Evolutionary conservation across 2,113 vertebrate genomes (phyloP), one percentile per base, ranked within the genome.

Genomic region (Laticauda colubrina): DNA sequence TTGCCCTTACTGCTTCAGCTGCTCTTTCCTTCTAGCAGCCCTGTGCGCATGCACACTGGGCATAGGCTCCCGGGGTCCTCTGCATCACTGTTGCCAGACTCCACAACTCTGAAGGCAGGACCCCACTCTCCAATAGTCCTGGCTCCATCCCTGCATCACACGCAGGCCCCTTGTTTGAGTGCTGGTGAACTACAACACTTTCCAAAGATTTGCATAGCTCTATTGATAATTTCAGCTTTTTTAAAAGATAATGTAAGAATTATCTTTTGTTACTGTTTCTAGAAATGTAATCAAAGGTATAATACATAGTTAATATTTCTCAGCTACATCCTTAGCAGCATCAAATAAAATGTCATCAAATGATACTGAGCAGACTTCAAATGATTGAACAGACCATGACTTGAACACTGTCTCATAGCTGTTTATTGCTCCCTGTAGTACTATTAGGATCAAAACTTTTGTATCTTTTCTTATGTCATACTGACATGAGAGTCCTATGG

Each of bases 401-500:
- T 87, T 90, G 26, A 94, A 59, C 3, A 2, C 2, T 57, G 10
- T 2, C 94, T 89, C 94, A 90, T 91, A 93, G 64, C 45, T 89
- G 64, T 54, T 88, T 69, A 95, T 94, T 93, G 88, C 64, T 95
- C 91, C 85, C 92, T 64, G 89, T 54, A 48, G n/a, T 55, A 0
- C 91, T 81, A 91, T 56, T 81, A 92, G 43, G 81, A 95, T 94
- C 91, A 96, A 96, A 94, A 88, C 20, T 57, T 94, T 94, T 93
- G 39, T 10, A 20, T 45, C 89, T 56, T 23, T 90, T 45, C 18
- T 53, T 90, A 34, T 75, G 75, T 43, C 75, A 81, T 43, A 43
- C 18, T 81, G 75, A 39, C 75, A 81, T 81, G 34, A 81, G 7
- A 21, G 34, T 81, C 34, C 34, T 21, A 9, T 39, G 75, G 34